Evolutionary conservation across 2,797 vertebrate genomes (phyloP).

Genomic region (Holocentrus rufus): DNA sequence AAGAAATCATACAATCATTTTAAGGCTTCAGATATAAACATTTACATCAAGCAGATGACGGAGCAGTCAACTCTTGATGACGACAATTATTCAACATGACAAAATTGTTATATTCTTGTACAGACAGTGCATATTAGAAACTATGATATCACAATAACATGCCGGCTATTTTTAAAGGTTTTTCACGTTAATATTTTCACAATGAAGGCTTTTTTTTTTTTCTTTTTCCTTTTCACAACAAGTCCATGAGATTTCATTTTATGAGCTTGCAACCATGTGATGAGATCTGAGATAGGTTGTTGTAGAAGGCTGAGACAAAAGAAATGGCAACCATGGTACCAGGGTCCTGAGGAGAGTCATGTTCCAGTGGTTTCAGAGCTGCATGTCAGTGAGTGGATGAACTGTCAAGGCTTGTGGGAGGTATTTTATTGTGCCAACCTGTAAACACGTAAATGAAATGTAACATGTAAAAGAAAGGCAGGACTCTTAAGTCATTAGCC

Average conservation of each 20-base stretch:
- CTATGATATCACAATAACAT: slow-evolving; percentile 42
- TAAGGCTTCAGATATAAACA: slow-evolving; percentile 46
- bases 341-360: slow-evolving; percentile 62
- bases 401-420: slow-evolving; percentile 49
- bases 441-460: slow-evolving; percentile 63
- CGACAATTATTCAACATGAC: slow-evolving; percentile 50
- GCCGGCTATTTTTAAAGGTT: slow-evolving; percentile 34
- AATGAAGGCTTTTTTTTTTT: slow-evolving; percentile 2
- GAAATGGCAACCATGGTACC: slow-evolving; percentile 35
- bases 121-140: slow-evolving; percentile 70
- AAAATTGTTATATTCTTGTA: slow-evolving; percentile 51
- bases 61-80: slow-evolving; percentile 24
- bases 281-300: slow-evolving; percentile 56
- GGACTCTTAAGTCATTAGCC: slow-evolving; percentile 24
- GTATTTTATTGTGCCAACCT: slow-evolving; percentile 47
- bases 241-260: slow-evolving; percentile 30
- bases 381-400: slow-evolving; percentile 16
- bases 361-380: slow-evolving; percentile 73
- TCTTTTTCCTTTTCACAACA: slow-evolving; percentile 10
- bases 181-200: slow-evolving; percentile 12
- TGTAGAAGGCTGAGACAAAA: slow-evolving; percentile 50
- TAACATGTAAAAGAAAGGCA: slow-evolving; percentile 28
- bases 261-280: slow-evolving; percentile 24
- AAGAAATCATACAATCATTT: slow-evolving; percentile 43
- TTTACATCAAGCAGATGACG: slow-evolving; percentile 35